A percentile compares a stretch with the other conserved stretches of the same genome.
Conservation (phyloP, 2,888 invertebrate species). For the Cryptus viduatorius region DNA sequence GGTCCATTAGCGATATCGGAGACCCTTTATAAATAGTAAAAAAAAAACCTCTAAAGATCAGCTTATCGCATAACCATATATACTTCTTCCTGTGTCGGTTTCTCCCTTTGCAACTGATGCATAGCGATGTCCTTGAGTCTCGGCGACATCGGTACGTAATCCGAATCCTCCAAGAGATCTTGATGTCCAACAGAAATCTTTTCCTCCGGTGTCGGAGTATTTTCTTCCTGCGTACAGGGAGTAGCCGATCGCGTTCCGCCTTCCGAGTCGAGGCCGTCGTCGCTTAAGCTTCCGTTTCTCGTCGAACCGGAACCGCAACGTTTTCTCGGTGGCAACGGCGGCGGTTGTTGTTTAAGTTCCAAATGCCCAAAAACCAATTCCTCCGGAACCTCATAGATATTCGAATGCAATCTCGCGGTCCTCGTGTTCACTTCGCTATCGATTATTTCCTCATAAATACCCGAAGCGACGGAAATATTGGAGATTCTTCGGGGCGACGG, state of each 20-base stretch:
- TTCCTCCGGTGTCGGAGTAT: slow-evolving; percentile 76
- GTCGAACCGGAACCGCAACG: slow-evolving; percentile 77
- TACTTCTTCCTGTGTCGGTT: slow-evolving; percentile 77
- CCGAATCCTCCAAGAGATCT: slow-evolving; percentile 75
- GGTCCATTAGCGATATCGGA: not conserved
- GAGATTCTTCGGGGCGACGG: slow-evolving; percentile 86
- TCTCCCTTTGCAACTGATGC: slow-evolving; percentile 72
- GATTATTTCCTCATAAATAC: slow-evolving; percentile 90
- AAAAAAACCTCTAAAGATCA: not conserved
- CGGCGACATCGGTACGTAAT: slow-evolving; percentile 83
- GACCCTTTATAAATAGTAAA: not conserved
- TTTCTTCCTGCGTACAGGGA: slow-evolving; percentile 76
- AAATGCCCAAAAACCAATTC: slow-evolving; percentile 80
- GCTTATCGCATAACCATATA: slow-evolving; percentile 82
- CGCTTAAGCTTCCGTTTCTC: slow-evolving; percentile 77
- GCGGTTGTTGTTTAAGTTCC: slow-evolving; percentile 79
- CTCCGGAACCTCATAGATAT: slow-evolving; percentile 83
- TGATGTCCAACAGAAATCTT: slow-evolving; percentile 56
- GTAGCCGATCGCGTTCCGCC: slow-evolving; percentile 78
- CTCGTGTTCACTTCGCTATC: slow-evolving; percentile 80
- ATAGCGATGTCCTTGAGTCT: slow-evolving; percentile 77
- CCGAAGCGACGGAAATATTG: slow-evolving; percentile 88
- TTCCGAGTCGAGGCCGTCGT: slow-evolving; percentile 79
- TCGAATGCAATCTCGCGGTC: slow-evolving; percentile 68
- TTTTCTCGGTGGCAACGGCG: slow-evolving; percentile 85